Conservation (phyloP, 2,888 invertebrate genomes). For the Phengaris alcon region DNA sequence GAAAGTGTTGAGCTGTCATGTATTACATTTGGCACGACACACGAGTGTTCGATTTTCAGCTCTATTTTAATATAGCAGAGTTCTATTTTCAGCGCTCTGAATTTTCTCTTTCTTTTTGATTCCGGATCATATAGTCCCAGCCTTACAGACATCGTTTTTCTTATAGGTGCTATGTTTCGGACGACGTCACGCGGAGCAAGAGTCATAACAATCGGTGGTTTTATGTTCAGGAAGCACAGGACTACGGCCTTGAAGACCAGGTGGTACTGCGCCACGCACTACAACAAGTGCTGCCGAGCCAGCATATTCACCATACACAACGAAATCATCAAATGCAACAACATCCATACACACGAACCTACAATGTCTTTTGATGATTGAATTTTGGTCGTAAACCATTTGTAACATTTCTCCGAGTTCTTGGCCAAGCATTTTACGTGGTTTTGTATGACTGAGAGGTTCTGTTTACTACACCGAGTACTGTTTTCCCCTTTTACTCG, state of each 20-base stretch:
- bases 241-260: slow-evolving; percentile 30
- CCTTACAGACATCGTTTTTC: background rate
- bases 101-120: too few relatives aligned
- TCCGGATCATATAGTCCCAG: too few relatives aligned
- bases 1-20: too few relatives aligned
- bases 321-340: slow-evolving; percentile 34
- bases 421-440: too few relatives aligned
- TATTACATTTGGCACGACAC: too few relatives aligned
- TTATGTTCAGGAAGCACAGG: slow-evolving; percentile 38
- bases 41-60: too few relatives aligned
- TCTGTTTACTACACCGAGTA: background rate
- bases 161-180: slow-evolving; percentile 32
- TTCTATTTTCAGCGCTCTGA: too few relatives aligned
- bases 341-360: slow-evolving; percentile 34
- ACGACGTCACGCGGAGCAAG: slow-evolving; percentile 37
- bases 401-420: too few relatives aligned
- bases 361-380: background rate
- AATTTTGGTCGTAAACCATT: too few relatives aligned
- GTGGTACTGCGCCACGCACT: slow-evolving; percentile 46
- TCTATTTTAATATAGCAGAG: too few relatives aligned
- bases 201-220: slow-evolving; percentile 36
- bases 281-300: slow-evolving; percentile 41
- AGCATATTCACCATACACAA: slow-evolving; percentile 38
- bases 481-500: too few relatives aligned
- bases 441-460: too few relatives aligned